Evolutionary conservation across 2,797 vertebrate genomes (phyloP).

Genomic region (Takifugu ocellatus): DNA sequence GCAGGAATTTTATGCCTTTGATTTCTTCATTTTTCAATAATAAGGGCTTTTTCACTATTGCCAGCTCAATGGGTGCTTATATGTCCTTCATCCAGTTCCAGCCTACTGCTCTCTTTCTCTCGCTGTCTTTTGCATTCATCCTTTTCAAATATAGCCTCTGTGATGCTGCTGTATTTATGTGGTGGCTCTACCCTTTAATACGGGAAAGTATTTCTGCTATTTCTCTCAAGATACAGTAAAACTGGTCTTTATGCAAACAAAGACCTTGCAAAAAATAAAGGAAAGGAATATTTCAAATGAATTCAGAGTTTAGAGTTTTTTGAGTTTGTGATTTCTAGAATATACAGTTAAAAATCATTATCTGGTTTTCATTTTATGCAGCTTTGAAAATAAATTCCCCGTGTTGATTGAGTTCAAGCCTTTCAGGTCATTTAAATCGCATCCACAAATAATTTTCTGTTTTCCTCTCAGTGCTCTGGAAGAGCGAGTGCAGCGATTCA

Average conservation of each 20-base stretch:
- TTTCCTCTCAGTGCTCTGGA: constrained; percentile 4
- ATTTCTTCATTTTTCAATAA: constrained; percentile 69
- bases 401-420: neutral
- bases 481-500: constrained; percentile 5
- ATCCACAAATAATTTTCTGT: constrained; percentile 2
- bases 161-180: constrained; percentile 49
- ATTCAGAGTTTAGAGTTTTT: constrained; percentile 1
- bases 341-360: too few relatives aligned
- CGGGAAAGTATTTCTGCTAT: constrained; percentile 40
- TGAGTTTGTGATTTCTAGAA: neutral
- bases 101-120: constrained; percentile 46
- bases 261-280: too few relatives aligned
- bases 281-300: too few relatives aligned
- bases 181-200: constrained; percentile 56
- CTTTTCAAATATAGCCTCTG: constrained; percentile 63
- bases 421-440: constrained; percentile 3
- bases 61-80: constrained; percentile 66
- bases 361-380: constrained; percentile 2
- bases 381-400: constrained; percentile 4
- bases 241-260: neutral
- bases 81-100: constrained; percentile 69
- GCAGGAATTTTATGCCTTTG: constrained; percentile 68
- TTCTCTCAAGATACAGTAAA: constrained; percentile 18
- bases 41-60: constrained; percentile 67
- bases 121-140: constrained; percentile 27